Evolutionary conservation across 2,113 vertebrate species (phyloP).

Genomic region (Elephantulus edwardii): DNA sequence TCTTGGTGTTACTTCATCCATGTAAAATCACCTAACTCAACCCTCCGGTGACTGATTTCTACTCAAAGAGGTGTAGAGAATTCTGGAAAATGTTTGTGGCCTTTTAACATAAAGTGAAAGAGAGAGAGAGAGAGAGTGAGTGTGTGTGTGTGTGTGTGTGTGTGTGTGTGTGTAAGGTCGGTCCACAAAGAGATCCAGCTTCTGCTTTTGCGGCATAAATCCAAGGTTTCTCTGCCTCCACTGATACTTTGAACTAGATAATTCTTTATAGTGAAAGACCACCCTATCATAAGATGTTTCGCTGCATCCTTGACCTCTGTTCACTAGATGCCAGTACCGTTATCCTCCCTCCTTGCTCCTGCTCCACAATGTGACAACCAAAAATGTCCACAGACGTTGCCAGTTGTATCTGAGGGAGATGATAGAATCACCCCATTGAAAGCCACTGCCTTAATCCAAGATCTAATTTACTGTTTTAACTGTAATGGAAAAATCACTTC

Average conservation of each 20-base stretch:
- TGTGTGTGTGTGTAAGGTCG: neutral
- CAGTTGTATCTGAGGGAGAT: neutral
- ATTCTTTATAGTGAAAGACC: neutral
- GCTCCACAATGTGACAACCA: neutral
- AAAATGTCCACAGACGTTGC: conserved; percentile 1
- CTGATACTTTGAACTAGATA: neutral
- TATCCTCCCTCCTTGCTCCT: neutral
- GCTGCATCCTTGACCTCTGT: conserved; percentile 5
- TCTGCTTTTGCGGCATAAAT: conserved; percentile 8
- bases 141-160: neutral
- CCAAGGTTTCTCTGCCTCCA: neutral
- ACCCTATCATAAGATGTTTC: conserved; percentile 17
- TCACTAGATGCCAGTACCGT: neutral
- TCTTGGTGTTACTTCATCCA: neutral
- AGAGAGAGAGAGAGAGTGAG: too few species aligned
- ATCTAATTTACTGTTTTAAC: conserved; percentile 9
- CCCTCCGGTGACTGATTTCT: neutral
- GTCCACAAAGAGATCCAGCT: neutral
- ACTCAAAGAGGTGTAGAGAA: neutral
- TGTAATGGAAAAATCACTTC: conserved; percentile 35
- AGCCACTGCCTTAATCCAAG: neutral
- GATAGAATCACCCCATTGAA: neutral
- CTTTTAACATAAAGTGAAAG: neutral
- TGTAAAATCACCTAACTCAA: neutral
- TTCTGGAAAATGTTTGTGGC: conserved; percentile 5